Conservation (phyloP, 1,140 invertebrate genomes). For the Campoletis sonorensis region DNA sequence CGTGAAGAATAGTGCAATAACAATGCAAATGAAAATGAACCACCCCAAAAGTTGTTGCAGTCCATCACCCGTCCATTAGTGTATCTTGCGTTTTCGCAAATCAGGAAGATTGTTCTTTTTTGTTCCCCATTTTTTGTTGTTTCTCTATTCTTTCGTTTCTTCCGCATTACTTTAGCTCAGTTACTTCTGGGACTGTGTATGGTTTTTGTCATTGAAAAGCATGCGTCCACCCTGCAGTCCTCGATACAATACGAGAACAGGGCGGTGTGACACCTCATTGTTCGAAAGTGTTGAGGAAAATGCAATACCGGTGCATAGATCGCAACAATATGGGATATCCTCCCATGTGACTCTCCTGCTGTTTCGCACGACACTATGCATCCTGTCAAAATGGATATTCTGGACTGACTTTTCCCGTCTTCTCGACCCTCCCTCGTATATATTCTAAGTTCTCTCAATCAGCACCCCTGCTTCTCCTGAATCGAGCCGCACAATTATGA, state of each 20-base stretch:
- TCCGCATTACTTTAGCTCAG: constrained; percentile 17
- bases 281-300: constrained; percentile 61
- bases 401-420: background rate
- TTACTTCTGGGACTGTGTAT: constrained; percentile 23
- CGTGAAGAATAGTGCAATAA: background rate
- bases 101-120: background rate
- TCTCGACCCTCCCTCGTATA: background rate
- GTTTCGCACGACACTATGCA: background rate
- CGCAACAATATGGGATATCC: constrained; percentile 62
- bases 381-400: background rate
- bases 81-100: background rate
- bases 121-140: background rate
- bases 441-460: background rate
- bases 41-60: constrained; percentile 11
- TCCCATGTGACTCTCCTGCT: background rate
- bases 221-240: constrained; percentile 32
- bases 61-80: constrained; percentile 18
- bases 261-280: constrained; percentile 56
- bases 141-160: constrained; percentile 1
- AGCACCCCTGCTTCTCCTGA: too few relatives aligned
- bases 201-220: background rate
- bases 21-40: background rate
- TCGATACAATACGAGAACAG: constrained; percentile 61
- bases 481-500: too few relatives aligned
- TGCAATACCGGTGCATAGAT: constrained; percentile 59